Percentiles rank a stretch among this genome's conserved stretches.
Conservation (phyloP, 2,888 invertebrate species). For the Watsonalla binaria region DNA sequence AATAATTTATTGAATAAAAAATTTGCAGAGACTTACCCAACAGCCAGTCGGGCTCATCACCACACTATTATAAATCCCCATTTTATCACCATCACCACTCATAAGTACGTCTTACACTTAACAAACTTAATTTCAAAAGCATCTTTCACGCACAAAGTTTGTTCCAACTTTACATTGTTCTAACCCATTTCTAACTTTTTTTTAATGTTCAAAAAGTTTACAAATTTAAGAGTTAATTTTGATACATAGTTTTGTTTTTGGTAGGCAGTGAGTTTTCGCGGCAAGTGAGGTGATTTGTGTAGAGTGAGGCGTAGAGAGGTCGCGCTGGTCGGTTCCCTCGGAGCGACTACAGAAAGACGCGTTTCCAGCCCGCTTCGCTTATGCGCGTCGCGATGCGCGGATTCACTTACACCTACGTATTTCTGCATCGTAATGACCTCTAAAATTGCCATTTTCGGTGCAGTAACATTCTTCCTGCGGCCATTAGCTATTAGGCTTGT, state of each 20-base stretch:
- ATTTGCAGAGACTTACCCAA: not conserved
- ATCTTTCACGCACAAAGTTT: not conserved
- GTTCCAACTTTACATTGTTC: not conserved
- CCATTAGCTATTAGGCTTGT: too few species aligned
- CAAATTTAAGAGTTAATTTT: not conserved
- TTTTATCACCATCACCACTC: not conserved
- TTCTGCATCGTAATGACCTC: not conserved
- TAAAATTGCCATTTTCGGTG: not conserved
- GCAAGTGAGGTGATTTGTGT: constrained; percentile 39
- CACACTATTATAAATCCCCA: not conserved
- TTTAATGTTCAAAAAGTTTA: not conserved
- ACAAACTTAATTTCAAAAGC: not conserved
- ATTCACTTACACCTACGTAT: constrained; percentile 14
- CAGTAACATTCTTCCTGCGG: not conserved
- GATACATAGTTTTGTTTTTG: not conserved
- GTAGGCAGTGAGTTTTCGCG: constrained; percentile 52
- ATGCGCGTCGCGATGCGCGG: constrained; percentile 65
- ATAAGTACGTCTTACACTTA: not conserved
- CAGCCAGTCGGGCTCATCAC: not conserved
- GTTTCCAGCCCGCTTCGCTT: constrained; percentile 34
- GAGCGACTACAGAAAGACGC: constrained; percentile 16
- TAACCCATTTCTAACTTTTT: not conserved
- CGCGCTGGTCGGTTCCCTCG: constrained; percentile 52
- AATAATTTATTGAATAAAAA: too few species aligned
- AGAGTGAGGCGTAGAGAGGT: constrained; percentile 19